These are phyloP conservation scores for Hippotragus niger DNA, from an alignment of 2,113 vertebrate genomes.

Conservation along the genomic window DNA sequence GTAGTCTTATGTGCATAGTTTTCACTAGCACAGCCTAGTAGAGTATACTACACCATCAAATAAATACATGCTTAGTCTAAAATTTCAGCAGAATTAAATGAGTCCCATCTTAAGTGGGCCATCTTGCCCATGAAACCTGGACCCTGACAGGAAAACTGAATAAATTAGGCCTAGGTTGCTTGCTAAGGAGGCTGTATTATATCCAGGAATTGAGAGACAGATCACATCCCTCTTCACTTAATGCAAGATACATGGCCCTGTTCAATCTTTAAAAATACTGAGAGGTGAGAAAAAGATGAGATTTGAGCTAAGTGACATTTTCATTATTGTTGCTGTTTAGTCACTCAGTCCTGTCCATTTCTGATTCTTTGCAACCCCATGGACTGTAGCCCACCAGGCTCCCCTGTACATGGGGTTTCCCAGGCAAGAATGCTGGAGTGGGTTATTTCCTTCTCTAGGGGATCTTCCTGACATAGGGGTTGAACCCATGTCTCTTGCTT, in stretches of 20 bases:
- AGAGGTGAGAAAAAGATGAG: not conserved
- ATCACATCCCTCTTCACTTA: not conserved
- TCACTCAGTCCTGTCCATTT: not conserved
- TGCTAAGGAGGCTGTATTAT: conserved; percentile 18
- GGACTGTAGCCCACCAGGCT: not conserved
- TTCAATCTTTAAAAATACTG: conserved; percentile 1
- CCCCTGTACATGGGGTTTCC: not conserved
- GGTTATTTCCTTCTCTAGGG: not conserved
- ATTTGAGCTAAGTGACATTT: not conserved
- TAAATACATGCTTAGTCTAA: conserved; percentile 22
- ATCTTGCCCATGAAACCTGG: not conserved
- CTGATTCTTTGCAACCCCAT: not conserved
- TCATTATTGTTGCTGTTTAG: not conserved
- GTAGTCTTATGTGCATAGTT: not conserved
- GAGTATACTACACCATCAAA: not conserved
- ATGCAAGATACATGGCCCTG: not conserved
- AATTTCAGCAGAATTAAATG: conserved; percentile 44
- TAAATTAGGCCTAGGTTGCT: not conserved
- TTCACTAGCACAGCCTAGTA: conserved; percentile 3
- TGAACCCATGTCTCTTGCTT: not conserved
- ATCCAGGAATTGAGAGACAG: not conserved
- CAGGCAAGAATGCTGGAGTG: not conserved
- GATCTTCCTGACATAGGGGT: not conserved
- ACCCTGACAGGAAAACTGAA: not conserved
- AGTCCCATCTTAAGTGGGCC: not conserved